phyloP scores from a whole-genome alignment of 2,113 vertebrate species.

The Grantiella picta region DNA sequence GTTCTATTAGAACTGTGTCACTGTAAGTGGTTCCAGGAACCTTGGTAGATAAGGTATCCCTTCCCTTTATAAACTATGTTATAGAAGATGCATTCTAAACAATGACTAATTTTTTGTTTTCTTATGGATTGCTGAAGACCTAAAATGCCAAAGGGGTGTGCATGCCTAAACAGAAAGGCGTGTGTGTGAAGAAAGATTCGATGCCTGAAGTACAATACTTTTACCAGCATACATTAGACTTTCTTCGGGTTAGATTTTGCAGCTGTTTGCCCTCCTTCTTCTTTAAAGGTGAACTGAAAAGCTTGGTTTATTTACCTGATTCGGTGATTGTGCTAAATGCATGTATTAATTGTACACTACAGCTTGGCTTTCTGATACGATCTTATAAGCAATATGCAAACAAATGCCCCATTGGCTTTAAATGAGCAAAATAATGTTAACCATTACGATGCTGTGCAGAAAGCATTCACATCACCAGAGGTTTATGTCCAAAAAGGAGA shows the following conservation, averaged over 20 bases:
- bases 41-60: background rate
- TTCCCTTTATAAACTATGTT: background rate
- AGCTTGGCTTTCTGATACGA: background rate
- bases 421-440: background rate
- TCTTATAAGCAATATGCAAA: background rate
- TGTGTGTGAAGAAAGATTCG: accelerated
- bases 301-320: background rate
- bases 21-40: background rate
- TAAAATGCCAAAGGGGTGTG: background rate
- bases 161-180: accelerated
- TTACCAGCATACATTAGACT: accelerated
- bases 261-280: background rate
- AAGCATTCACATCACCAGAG: background rate
- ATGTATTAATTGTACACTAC: too few relatives aligned
- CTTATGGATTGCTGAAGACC: background rate
- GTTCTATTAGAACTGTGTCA: background rate
- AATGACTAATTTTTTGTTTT: background rate
- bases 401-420: background rate
- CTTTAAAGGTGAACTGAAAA: background rate
- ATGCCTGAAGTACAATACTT: background rate
- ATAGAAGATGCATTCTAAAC: background rate
- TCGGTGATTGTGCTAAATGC: background rate
- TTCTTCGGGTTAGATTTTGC: background rate
- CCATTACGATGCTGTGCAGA: background rate
- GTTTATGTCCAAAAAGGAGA: background rate